Evolutionary conservation across 2,888 invertebrate species (phyloP), one percentile per base, ranked within the genome.

Genomic region (Craniophora ligustri): DNA sequence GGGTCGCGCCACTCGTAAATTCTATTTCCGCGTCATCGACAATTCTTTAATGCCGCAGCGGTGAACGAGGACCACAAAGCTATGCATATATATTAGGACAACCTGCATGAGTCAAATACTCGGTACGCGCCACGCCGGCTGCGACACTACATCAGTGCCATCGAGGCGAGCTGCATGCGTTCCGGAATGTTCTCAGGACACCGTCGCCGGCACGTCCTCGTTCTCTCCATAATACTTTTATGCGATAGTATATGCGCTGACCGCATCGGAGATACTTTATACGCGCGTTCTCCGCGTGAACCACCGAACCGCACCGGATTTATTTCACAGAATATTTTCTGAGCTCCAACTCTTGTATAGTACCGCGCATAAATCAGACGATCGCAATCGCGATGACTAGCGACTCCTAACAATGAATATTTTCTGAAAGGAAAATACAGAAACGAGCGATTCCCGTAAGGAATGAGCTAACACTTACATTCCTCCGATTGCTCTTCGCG

Each of bases 21-120:
- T 83, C 81, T 83, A 82, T 86, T 89, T 89, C 90, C 91, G 85
- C 85, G 72, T 86, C 85, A 85, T 86, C 81, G 77, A 84, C 76
- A 66, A 78, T 80, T 76, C 79, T 75, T 75, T 79, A 72, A 75
- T 72, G 60, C 47, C 54, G 54, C 61, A 50, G 56, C 51, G 64
- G 57, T 50, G 60, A 72, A 66, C 55, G 59, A 72, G 66, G 67
- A 61, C 65, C 70, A 76, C 72, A 67, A 63, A 75, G 69, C 65
- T 84, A 82, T 86, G 78, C 80, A 88, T 87, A 81, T 81, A 84
- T 75, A 87, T 82, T 77, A 77, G 76, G 59, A 76, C 54, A 60
- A 75, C 72, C 69, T 72, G 72, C 72, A 73, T 67, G 74, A 78
- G 75, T 71, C 68, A 74, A 70, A 70, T 49, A 55, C 48, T 51